Percentiles rank a stretch among this genome's conserved stretches.
phyloP scores from a whole-genome alignment of 2,113 vertebrate species.

The Promerops cafer region DNA sequence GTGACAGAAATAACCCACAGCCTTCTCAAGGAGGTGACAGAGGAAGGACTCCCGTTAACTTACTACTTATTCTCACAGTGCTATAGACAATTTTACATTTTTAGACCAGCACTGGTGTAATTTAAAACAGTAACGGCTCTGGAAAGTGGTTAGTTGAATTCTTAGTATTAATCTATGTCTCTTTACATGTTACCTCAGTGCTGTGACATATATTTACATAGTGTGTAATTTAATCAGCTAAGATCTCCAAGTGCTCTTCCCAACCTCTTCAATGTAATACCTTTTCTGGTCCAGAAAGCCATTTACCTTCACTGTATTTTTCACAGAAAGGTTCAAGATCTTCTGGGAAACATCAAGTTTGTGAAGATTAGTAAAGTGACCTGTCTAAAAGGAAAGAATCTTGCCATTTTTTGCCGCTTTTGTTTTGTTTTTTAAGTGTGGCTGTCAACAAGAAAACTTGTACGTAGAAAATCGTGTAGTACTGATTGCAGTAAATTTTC shows the following conservation, averaged over 20 bases:
- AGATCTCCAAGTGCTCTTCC: background rate
- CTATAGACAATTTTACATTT: background rate
- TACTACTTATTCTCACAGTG: background rate
- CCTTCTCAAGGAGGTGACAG: slow-evolving; percentile 16
- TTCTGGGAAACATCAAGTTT: background rate
- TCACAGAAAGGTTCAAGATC: background rate
- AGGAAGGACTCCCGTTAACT: slow-evolving; percentile 14
- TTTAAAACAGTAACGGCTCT: background rate
- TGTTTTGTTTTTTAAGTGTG: background rate
- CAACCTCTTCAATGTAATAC: background rate
- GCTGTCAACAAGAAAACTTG: background rate
- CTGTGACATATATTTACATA: background rate
- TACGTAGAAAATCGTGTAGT: background rate
- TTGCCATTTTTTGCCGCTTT: background rate
- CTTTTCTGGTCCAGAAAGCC: background rate
- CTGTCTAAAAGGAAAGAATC: background rate
- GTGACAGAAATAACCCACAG: slow-evolving; percentile 41
- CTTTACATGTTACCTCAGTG: background rate
- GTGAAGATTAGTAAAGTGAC: background rate
- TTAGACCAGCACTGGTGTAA: background rate
- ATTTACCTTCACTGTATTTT: slow-evolving; percentile 5
- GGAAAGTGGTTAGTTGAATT: background rate
- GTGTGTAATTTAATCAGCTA: background rate
- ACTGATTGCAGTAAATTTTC: background rate
- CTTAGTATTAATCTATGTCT: background rate